phyloP scores from a whole-genome alignment of 2,113 vertebrate species.

The Microtus ochrogaster region DNA sequence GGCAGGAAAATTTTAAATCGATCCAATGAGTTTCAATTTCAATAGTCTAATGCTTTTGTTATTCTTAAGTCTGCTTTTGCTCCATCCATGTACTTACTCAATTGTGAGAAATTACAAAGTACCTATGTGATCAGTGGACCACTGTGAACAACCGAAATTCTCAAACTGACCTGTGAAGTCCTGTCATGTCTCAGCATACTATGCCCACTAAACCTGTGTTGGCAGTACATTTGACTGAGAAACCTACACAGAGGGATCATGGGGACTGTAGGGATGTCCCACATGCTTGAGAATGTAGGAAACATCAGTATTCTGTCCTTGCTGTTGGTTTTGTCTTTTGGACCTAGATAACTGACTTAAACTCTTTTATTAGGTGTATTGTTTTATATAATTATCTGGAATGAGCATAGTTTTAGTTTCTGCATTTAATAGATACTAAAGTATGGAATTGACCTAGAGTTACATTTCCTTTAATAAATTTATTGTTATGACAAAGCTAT shows the following conservation, averaged over 20 bases:
- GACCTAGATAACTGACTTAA: neutral
- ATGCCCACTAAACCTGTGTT: neutral
- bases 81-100: neutral
- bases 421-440: neutral
- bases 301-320: neutral
- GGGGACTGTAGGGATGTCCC: fast-evolving
- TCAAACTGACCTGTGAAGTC: neutral
- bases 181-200: neutral
- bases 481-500: neutral
- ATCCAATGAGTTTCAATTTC: constrained; percentile 55
- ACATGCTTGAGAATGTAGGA: neutral
- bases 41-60: neutral
- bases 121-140: neutral
- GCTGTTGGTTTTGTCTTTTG: neutral
- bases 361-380: neutral
- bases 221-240: neutral
- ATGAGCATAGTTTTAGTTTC: neutral
- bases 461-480: neutral
- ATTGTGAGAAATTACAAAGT: constrained; percentile 18
- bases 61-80: constrained; percentile 5
- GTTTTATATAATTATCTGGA: neutral
- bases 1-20: constrained; percentile 57
- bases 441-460: neutral
- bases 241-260: neutral
- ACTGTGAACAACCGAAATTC: neutral